These are phyloP conservation scores for Ornithoptera alexandrae DNA, from an alignment of 2,888 invertebrate species.

Conservation along the genomic window DNA sequence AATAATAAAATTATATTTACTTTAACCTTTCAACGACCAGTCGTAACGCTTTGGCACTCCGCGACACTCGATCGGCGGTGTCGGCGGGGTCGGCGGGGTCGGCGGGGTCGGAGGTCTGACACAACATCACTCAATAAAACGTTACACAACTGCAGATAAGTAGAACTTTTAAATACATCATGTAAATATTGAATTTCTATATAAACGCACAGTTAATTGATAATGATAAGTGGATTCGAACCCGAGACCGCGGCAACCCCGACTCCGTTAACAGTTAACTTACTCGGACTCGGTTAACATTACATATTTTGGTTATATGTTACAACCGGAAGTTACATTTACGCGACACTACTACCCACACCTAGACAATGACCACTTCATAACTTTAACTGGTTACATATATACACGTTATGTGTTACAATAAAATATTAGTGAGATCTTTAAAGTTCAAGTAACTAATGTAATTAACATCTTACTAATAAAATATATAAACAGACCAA, in stretches of 20 bases:
- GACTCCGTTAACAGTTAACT: constrained; percentile 8
- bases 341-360: not conserved
- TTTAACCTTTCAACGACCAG: constrained; percentile 34
- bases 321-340: constrained; percentile 2
- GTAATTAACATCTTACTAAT: too few species aligned
- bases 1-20: constrained; percentile 52
- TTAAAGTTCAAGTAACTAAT: too few species aligned
- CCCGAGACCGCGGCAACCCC: constrained; percentile 2
- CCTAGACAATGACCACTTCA: constrained; percentile 15
- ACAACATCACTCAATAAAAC: too few species aligned
- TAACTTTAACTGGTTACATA: too few species aligned
- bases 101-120: not conserved
- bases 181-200: too few species aligned
- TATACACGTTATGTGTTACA: too few species aligned
- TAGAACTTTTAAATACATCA: too few species aligned
- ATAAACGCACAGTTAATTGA: too few species aligned
- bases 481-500: too few species aligned
- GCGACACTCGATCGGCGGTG: not conserved
- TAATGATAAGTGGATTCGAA: constrained; percentile 2
- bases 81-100: not conserved
- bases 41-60: constrained; percentile 20
- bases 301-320: not conserved
- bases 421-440: too few species aligned
- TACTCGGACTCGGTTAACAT: constrained; percentile 2
- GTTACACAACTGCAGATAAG: too few species aligned